Conservation (phyloP, 2,888 invertebrate genomes). For the Pachliopta kotzebuea region DNA sequence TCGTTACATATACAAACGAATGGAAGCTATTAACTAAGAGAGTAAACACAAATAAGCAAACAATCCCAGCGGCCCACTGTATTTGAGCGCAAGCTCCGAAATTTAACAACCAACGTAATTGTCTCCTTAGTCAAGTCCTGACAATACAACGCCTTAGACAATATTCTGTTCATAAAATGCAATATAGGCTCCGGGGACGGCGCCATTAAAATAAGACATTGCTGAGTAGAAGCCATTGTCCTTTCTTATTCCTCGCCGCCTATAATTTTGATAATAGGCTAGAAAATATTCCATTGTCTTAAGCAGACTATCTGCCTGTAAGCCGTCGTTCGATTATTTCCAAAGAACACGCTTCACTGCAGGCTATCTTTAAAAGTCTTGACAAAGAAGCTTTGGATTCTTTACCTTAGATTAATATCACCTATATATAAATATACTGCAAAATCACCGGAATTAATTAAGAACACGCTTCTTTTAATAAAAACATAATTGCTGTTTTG, state of each 20-base stretch:
- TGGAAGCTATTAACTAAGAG: slow-evolving; percentile 7
- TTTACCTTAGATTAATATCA: slow-evolving; percentile 46
- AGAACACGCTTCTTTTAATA: background rate
- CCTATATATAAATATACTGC: slow-evolving; percentile 8
- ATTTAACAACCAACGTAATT: slow-evolving; percentile 40
- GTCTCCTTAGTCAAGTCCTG: slow-evolving; percentile 40
- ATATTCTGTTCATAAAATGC: slow-evolving; percentile 61
- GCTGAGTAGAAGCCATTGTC: slow-evolving; percentile 56
- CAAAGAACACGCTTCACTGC: slow-evolving; percentile 35
- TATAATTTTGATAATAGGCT: slow-evolving; percentile 79
- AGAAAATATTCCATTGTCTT: slow-evolving; percentile 77
- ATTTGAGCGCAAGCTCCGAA: slow-evolving; percentile 34
- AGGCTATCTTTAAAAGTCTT: slow-evolving; percentile 34
- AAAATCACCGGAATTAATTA: background rate
- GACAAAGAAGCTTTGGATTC: slow-evolving; percentile 46
- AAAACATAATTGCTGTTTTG: too few species aligned
- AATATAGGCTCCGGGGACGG: slow-evolving; percentile 58
- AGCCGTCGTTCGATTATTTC: slow-evolving; percentile 66
- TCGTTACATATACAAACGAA: background rate
- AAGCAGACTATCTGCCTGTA: slow-evolving; percentile 62
- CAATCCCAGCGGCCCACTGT: slow-evolving; percentile 27
- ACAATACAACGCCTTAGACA: slow-evolving; percentile 52
- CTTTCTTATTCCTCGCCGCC: slow-evolving; percentile 53
- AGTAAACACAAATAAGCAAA: slow-evolving; percentile 22
- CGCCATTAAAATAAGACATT: slow-evolving; percentile 70